Conservation (phyloP, 1,140 invertebrate species). For the Paracyclopina nana region DNA sequence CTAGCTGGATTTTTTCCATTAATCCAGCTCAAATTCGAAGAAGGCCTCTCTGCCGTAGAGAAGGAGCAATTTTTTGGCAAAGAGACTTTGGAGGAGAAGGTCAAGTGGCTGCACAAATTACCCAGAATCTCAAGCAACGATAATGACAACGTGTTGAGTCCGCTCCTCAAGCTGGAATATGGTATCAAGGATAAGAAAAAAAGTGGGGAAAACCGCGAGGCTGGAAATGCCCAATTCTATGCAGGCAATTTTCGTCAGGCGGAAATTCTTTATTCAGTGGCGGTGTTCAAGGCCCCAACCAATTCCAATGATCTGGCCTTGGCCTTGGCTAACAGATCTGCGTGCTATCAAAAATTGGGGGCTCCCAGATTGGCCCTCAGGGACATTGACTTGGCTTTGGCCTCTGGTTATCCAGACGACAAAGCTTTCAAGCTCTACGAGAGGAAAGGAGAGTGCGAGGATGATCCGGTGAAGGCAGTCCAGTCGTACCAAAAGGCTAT, state of each 20-base stretch:
- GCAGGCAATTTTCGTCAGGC: not conserved
- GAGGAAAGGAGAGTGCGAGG: not conserved
- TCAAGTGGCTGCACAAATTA: too few species aligned
- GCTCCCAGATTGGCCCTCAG: not conserved
- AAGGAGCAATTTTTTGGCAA: too few species aligned
- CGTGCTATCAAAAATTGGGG: slow-evolving; percentile 5
- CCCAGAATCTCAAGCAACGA: too few species aligned
- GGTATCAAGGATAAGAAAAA: not conserved
- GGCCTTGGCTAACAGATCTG: slow-evolving; percentile 9
- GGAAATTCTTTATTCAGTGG: not conserved
- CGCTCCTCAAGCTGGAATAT: too few species aligned
- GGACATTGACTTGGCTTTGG: not conserved
- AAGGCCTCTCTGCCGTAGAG: too few species aligned
- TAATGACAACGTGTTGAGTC: too few species aligned
- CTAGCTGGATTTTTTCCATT: too few species aligned
- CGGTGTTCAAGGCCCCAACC: not conserved
- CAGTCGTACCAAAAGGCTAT: too few species aligned
- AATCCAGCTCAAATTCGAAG: too few species aligned
- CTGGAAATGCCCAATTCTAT: slow-evolving; percentile 7
- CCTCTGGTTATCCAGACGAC: not conserved
- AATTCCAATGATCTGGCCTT: not conserved
- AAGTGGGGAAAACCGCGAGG: not conserved
- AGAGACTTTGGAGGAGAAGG: too few species aligned
- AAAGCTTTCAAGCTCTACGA: slow-evolving; percentile 9
- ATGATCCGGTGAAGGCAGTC: too few species aligned